Base-by-base conservation (phyloP, 2,797 vertebrate species). In the Chelon auratus region DNA sequence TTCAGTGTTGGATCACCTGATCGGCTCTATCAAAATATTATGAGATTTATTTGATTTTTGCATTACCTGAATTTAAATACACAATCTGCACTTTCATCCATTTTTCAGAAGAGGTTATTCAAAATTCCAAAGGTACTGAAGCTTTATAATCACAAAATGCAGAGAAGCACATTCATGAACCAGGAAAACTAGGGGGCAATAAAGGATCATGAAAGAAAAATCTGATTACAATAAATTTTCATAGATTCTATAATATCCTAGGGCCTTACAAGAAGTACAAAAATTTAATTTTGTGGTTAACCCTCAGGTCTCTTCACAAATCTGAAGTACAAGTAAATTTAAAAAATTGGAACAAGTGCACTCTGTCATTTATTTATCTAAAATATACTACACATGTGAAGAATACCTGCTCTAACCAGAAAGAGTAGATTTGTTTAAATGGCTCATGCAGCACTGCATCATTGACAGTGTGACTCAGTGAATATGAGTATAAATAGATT, bases 401-500 rank as follows among this genome's bases (percentile, higher is more conserved):
- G 30, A 36, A 60, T 5, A 26, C 52, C 8, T 48, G 18, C 9
- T 48, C n/a, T 18, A 45, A 17, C 43, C 43, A n/a, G 15, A n/a
- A 6, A 17, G 15, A 43, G 13, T 14, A 42, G 45, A 18, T 48
- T 48, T 48, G 9, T 40, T 10, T 48, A 47, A 47, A 47, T 18
- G 43, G 17, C n/a, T 17, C 42, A 43, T 12, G 17, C 42, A 18
- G 4, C n/a, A 10, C 45, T 37, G 26, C 30, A 33, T 55, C 30
- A 55, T 37, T 33, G 14, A 55, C 15, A 36, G 3, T 55, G 17
- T 55, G 53, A 55, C 26, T 45, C 22, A 33, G 26, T 77, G 40
- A 78, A 63, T 54, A 48, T 36, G 9, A 58, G 7, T 36, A 63
- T 55, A 73, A 72, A 80, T 59, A 42, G 5, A 72, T 89, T 92